Conservation (phyloP, 1,140 invertebrate species). For the Penaeus japonicus region DNA sequence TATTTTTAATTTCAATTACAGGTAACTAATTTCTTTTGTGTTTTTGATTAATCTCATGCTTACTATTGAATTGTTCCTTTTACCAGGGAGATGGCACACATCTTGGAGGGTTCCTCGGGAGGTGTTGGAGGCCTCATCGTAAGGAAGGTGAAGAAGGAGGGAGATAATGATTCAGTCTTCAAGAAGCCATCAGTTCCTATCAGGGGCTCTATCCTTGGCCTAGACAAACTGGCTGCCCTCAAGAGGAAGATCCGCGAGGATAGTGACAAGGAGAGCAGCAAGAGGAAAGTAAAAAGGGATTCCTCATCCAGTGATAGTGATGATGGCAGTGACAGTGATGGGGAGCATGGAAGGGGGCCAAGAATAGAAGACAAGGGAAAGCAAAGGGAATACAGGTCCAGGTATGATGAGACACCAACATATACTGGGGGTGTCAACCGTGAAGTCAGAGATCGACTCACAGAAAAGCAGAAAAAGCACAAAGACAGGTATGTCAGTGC, state of each 20-base stretch:
- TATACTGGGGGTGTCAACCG: constrained; percentile 89
- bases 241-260: constrained; percentile 59
- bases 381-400: constrained; percentile 75
- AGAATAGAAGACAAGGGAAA: constrained; percentile 26
- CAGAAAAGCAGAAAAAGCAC: constrained; percentile 71
- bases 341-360: background rate
- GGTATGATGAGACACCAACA: constrained; percentile 88
- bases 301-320: background rate
- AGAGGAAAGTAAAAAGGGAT: background rate
- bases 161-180: constrained; percentile 69
- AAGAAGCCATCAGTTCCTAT: constrained; percentile 76
- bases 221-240: constrained; percentile 82
- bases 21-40: background rate
- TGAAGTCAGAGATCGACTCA: constrained; percentile 76
- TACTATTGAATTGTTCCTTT: background rate
- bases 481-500: constrained; percentile 64
- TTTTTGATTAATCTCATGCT: background rate
- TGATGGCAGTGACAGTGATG: background rate
- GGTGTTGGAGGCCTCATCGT: constrained; percentile 80
- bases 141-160: constrained; percentile 72
- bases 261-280: constrained; percentile 55
- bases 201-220: constrained; percentile 77
- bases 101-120: constrained; percentile 79
- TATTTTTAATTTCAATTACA: background rate
- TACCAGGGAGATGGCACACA: background rate